Evolutionary conservation across 1,140 invertebrate genomes (phyloP).

Genomic region (Leptopilina boulardi): DNA sequence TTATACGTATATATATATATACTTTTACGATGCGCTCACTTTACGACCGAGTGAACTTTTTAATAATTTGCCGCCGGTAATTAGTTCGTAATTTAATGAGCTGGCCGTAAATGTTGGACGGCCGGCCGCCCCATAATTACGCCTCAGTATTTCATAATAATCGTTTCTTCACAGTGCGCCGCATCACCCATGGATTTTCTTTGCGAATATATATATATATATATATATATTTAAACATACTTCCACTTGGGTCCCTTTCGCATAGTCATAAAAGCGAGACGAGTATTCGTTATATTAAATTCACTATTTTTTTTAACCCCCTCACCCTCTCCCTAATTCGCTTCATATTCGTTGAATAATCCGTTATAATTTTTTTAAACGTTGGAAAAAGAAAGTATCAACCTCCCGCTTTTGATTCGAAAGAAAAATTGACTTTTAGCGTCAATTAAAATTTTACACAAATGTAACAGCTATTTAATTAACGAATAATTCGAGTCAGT

Average conservation of each 20-base stretch:
- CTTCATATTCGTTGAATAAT: not conserved
- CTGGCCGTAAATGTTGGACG: conserved; percentile 64
- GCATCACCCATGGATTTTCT: conserved; percentile 44
- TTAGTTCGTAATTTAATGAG: conserved; percentile 75
- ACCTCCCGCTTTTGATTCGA: not conserved
- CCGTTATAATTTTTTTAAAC: not conserved
- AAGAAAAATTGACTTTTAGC: not conserved
- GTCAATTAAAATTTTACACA: conserved; percentile 2
- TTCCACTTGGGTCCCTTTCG: conserved; percentile 35
- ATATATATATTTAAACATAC: conserved; percentile 39
- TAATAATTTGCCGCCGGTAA: conserved; percentile 72
- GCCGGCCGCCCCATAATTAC: conserved; percentile 65
- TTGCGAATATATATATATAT: conserved; percentile 46
- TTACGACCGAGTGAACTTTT: conserved; percentile 73
- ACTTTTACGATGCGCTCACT: conserved; percentile 64
- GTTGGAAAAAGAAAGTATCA: not conserved
- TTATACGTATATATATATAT: too few species aligned
- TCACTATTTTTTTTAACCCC: not conserved
- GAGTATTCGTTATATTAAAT: conserved; percentile 53
- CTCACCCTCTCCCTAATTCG: not conserved
- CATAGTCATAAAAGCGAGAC: conserved; percentile 50
- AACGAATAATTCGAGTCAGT: not conserved
- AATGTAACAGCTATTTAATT: not conserved
- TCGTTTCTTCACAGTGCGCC: conserved; percentile 50
- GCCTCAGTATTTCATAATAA: conserved; percentile 69